Conservation (phyloP, 2,113 vertebrate species). For the Microtus ochrogaster region DNA sequence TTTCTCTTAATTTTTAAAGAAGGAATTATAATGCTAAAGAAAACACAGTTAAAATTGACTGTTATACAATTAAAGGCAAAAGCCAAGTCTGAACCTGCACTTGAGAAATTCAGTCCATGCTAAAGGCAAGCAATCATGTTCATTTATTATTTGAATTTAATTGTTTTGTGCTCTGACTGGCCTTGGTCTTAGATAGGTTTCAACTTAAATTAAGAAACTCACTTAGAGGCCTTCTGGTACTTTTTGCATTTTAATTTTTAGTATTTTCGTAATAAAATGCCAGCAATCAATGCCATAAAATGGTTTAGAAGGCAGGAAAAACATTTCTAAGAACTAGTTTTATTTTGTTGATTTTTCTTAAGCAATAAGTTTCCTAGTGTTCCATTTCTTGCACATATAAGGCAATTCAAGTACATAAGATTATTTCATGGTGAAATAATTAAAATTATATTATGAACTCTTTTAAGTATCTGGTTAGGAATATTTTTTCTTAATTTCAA, state of each 20-base stretch:
- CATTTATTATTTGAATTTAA: constrained; percentile 29
- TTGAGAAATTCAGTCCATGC: neutral
- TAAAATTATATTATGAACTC: constrained; percentile 36
- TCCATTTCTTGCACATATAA: constrained; percentile 22
- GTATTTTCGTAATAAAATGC: neutral
- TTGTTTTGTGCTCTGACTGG: neutral
- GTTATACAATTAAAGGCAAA: neutral
- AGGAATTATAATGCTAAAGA: neutral
- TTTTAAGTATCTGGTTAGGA: constrained; percentile 20
- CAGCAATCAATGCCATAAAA: neutral
- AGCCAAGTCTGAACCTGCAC: neutral
- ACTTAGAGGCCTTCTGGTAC: neutral
- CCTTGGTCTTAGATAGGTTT: neutral
- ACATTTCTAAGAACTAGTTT: constrained; percentile 34
- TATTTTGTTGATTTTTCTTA: neutral
- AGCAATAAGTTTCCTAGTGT: constrained; percentile 41
- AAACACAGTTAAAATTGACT: neutral
- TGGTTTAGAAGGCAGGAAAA: constrained; percentile 16
- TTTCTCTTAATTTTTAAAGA: neutral
- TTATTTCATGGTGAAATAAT: constrained; percentile 27
- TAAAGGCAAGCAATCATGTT: neutral
- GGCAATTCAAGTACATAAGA: neutral
- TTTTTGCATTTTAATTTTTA: neutral
- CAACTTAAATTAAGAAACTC: constrained; percentile 14
- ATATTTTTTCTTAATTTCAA: constrained; percentile 43